These are phyloP conservation scores for Eclectus roratus DNA, from an alignment of 2,113 vertebrate species.

Conservation along the genomic window DNA sequence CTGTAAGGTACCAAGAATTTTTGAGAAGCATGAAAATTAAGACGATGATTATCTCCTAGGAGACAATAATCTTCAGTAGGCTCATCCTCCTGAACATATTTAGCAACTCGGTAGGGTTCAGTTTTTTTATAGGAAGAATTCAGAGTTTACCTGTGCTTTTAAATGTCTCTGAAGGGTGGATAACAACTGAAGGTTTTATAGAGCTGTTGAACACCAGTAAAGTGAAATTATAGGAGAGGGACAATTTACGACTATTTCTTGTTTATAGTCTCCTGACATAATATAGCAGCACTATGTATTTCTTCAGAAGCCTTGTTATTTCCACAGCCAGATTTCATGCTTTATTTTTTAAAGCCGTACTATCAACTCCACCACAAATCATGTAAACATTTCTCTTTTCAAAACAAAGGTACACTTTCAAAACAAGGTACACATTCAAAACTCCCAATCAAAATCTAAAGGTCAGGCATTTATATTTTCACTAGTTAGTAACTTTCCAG, in stretches of 20 bases:
- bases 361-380: not conserved
- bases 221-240: not conserved
- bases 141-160: not conserved
- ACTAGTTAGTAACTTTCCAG: not conserved
- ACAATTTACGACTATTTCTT: not conserved
- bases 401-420: not conserved
- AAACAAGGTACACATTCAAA: not conserved
- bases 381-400: not conserved
- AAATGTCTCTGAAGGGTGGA: not conserved
- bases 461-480: slow-evolving; percentile 16
- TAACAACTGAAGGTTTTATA: not conserved
- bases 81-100: not conserved
- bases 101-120: not conserved
- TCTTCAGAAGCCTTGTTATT: not conserved
- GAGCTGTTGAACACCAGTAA: not conserved
- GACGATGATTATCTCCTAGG: slow-evolving; percentile 2
- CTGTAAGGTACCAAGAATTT: not conserved
- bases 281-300: not conserved
- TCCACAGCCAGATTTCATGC: not conserved
- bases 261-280: not conserved
- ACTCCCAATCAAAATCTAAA: slow-evolving; percentile 8
- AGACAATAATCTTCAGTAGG: not conserved
- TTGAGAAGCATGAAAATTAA: not conserved
- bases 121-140: not conserved
- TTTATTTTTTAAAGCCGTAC: not conserved